Conservation (phyloP, 2,797 vertebrate genomes). For the Perodicticus potto region DNA sequence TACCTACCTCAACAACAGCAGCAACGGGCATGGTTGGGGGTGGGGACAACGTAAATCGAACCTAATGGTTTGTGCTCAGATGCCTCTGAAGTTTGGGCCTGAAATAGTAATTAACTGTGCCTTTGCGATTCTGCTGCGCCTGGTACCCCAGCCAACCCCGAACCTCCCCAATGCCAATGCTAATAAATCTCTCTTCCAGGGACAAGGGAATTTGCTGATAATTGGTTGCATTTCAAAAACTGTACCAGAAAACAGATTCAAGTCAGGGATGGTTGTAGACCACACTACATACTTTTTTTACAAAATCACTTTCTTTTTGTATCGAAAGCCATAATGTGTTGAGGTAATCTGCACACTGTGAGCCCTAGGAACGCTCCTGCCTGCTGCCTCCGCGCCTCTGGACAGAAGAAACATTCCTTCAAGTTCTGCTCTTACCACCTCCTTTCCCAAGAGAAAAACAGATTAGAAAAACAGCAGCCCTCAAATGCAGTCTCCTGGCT, state of each 20-base stretch:
- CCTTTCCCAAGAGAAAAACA: constrained; percentile 86
- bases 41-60: constrained; percentile 58
- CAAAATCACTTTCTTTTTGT: constrained; percentile 74
- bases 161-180: constrained; percentile 65
- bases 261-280: constrained; percentile 64
- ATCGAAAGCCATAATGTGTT: constrained; percentile 73
- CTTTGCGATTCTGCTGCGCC: constrained; percentile 71
- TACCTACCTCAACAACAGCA: constrained; percentile 61
- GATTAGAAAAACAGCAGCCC: constrained; percentile 88
- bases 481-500: constrained; percentile 81
- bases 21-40: no score
- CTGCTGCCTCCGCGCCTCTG: constrained; percentile 82
- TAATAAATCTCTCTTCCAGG: constrained; percentile 80
- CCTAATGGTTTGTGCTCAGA: constrained; percentile 52
- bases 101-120: constrained; percentile 75
- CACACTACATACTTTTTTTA: constrained; percentile 60
- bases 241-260: constrained; percentile 61
- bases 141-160: constrained; percentile 53
- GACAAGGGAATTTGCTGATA: constrained; percentile 79
- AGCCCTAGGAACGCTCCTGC: constrained; percentile 83
- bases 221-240: constrained; percentile 76
- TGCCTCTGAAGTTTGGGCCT: constrained; percentile 68
- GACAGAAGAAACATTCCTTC: constrained; percentile 82
- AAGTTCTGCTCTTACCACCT: constrained; percentile 85
- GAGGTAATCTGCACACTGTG: constrained; percentile 85